phyloP scores from a whole-genome alignment of 2,113 vertebrate species.

The Neolamprologus sp. region DNA sequence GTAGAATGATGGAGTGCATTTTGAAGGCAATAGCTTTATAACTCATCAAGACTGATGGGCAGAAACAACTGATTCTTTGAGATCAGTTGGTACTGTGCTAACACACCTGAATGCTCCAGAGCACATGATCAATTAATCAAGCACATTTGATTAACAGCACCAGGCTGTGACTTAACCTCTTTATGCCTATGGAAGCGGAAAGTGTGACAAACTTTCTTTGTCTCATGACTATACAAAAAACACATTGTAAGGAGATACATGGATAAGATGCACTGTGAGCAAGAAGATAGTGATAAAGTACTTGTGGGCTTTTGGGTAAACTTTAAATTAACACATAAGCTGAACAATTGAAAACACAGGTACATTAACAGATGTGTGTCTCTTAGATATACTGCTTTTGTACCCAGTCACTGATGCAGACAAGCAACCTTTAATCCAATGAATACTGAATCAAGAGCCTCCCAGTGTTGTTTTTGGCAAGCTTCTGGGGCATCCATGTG shows the following conservation, averaged over 20 bases:
- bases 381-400: neutral
- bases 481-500: neutral
- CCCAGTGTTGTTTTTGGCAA: neutral
- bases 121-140: neutral
- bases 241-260: neutral
- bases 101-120: neutral
- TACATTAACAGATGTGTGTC: neutral
- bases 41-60: neutral
- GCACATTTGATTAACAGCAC: neutral
- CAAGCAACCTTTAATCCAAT: neutral
- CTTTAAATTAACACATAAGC: neutral
- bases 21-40: neutral
- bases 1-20: neutral
- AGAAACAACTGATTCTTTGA: neutral
- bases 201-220: neutral
- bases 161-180: neutral
- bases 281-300: neutral
- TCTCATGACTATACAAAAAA: neutral
- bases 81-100: neutral
- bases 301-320: neutral
- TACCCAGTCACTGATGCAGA: neutral
- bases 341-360: neutral
- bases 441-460: neutral
- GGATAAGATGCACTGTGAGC: neutral
- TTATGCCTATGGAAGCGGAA: neutral